Conservation (phyloP, 2,888 invertebrate genomes). For the Anthoptus insignis region DNA sequence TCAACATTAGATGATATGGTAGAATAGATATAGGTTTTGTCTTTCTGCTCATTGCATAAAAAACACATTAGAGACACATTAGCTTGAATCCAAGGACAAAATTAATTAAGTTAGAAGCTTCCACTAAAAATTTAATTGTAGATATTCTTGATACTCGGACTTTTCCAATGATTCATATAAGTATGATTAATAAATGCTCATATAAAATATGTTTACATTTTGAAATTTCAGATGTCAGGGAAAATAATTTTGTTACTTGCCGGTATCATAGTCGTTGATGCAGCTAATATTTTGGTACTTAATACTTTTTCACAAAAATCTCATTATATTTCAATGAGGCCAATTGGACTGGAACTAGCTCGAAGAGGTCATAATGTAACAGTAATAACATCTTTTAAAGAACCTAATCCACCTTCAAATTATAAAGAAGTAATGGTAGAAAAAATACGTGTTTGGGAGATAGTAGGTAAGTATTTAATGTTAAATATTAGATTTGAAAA, state of each 20-base stretch:
- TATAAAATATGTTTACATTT: no score
- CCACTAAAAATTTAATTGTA: no score
- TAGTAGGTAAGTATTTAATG: slow-evolving; percentile 67
- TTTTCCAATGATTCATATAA: no score
- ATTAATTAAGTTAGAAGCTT: no score
- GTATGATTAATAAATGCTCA: no score
- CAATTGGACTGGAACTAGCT: slow-evolving; percentile 80
- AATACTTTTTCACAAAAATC: slow-evolving; percentile 81
- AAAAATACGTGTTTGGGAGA: slow-evolving; percentile 72
- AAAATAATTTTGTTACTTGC: slow-evolving; percentile 26
- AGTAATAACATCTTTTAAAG: slow-evolving; percentile 72
- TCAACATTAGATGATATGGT: no score
- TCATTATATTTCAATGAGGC: slow-evolving; percentile 77
- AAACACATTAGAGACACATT: no score
- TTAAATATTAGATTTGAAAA: no score
- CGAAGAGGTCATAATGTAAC: slow-evolving; percentile 84
- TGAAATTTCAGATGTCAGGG: slow-evolving; percentile 32
- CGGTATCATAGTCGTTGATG: slow-evolving; percentile 44
- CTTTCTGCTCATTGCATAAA: no score
- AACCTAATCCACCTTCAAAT: slow-evolving; percentile 65
- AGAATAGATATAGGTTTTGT: no score
- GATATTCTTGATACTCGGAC: no score
- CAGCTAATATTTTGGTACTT: slow-evolving; percentile 77
- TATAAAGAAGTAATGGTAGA: slow-evolving; percentile 73
- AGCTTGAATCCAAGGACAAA: no score